phyloP scores from a whole-genome alignment of 2,797 vertebrate species.

The Prunella strophiata region DNA sequence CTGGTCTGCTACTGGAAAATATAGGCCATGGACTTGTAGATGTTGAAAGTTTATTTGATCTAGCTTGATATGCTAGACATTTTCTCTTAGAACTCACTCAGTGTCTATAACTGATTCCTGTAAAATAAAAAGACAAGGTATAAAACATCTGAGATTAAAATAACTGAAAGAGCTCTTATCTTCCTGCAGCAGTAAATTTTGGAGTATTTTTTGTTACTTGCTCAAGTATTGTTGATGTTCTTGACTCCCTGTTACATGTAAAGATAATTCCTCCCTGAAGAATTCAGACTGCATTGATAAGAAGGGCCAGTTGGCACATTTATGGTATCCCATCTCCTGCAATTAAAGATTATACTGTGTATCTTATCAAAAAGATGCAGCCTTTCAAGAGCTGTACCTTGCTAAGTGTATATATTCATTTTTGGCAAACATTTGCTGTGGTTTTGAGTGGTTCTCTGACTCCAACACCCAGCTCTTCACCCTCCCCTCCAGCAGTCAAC shows the following conservation, averaged over 20 bases:
- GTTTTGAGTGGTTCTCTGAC: neutral
- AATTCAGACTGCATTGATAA: conserved; percentile 19
- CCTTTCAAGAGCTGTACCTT: conserved; percentile 34
- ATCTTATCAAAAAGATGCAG: conserved; percentile 53
- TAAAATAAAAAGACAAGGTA: neutral
- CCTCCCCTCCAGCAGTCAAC: neutral
- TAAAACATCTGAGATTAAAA: neutral
- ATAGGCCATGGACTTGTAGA: neutral
- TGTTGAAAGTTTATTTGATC: conserved; percentile 4
- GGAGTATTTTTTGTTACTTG: conserved; percentile 19
- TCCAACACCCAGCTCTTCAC: neutral
- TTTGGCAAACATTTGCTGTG: conserved; percentile 27
- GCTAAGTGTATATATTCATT: neutral
- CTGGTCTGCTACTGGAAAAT: conserved; percentile 30
- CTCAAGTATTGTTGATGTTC: conserved; percentile 3
- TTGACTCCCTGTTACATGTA: neutral
- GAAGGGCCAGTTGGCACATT: conserved; percentile 19
- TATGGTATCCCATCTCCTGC: conserved; percentile 33
- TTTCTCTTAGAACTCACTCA: neutral
- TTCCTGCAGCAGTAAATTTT: conserved; percentile 9
- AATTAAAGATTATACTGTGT: conserved; percentile 14
- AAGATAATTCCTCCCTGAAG: conserved; percentile 40
- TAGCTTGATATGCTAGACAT: neutral
- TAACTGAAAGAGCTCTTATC: neutral
- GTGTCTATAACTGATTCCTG: neutral